Conservation (phyloP, 2,113 vertebrate species). For the Erpornis zantholeuca region DNA sequence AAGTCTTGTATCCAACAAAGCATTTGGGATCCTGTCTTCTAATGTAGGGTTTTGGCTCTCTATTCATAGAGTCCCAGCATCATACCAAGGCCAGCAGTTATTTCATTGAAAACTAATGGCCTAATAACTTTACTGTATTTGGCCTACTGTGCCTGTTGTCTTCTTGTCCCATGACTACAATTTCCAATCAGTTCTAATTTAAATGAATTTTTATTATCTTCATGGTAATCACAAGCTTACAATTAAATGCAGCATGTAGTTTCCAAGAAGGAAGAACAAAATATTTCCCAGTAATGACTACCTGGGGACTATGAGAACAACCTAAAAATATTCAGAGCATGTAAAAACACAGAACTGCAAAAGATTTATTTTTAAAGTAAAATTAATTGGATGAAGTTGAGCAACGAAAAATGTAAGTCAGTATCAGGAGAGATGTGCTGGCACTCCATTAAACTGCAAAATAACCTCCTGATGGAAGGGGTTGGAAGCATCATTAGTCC, state of each 20-base stretch:
- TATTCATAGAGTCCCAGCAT: not conserved
- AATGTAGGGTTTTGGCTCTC: not conserved
- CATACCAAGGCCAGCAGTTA: not conserved
- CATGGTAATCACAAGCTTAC: not conserved
- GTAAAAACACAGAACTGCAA: not conserved
- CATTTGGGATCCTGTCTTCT: not conserved
- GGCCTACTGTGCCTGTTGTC: not conserved
- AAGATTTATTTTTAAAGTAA: not conserved
- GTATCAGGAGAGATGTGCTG: not conserved
- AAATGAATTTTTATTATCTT: slow-evolving; percentile 23
- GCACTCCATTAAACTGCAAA: not conserved
- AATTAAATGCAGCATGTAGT: not conserved
- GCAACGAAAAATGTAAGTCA: not conserved
- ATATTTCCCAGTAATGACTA: not conserved
- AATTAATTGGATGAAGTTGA: not conserved
- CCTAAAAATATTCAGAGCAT: not conserved
- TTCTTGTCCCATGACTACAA: not conserved
- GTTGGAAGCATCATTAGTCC: not conserved
- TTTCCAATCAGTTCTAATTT: not conserved
- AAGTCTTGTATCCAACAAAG: not conserved
- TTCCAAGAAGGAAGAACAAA: not conserved
- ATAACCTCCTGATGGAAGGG: not conserved
- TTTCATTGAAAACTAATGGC: not conserved
- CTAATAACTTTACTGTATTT: not conserved
- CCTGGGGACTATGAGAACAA: not conserved